phyloP scores from a whole-genome alignment of 92 coral and sea anemone genomes.

The Umimayanthus chanpuru region DNA sequence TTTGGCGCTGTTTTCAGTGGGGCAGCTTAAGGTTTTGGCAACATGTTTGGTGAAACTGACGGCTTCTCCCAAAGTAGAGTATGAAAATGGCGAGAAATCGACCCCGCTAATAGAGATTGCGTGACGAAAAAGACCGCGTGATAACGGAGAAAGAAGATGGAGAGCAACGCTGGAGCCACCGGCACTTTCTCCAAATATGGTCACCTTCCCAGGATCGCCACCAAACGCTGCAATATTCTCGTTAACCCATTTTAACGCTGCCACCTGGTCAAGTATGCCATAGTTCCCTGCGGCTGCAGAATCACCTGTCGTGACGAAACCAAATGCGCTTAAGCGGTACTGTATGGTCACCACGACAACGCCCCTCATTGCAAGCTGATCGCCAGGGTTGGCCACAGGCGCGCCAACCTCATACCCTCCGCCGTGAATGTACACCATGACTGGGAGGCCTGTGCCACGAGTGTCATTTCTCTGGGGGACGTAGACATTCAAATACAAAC shows the following conservation, averaged over 20 bases:
- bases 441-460: slow-evolving; percentile 49
- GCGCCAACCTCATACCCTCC: slow-evolving; percentile 53
- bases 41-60: slow-evolving; percentile 40
- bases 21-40: slow-evolving; percentile 46
- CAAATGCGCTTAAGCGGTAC: slow-evolving; percentile 66
- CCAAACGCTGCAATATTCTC: slow-evolving; percentile 43
- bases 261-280: slow-evolving; percentile 52
- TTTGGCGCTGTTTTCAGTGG: slow-evolving; percentile 2
- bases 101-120: slow-evolving; percentile 58
- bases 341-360: slow-evolving; percentile 60
- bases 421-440: slow-evolving; percentile 66
- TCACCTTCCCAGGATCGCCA: slow-evolving; percentile 37
- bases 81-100: slow-evolving; percentile 49
- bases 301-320: slow-evolving; percentile 62
- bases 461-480: slow-evolving; percentile 20
- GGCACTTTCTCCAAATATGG: slow-evolving; percentile 48
- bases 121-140: slow-evolving; percentile 41
- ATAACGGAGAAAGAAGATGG: slow-evolving; percentile 39
- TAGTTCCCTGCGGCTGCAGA: slow-evolving; percentile 59
- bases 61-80: slow-evolving; percentile 28
- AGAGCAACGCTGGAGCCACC: slow-evolving; percentile 37
- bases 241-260: slow-evolving; percentile 44
- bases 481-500: slow-evolving; percentile 58
- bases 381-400: slow-evolving; percentile 45
- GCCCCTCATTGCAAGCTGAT: slow-evolving; percentile 55